phyloP scores from a whole-genome alignment of 2,797 vertebrate species.

The Sebastes hubbsi region DNA sequence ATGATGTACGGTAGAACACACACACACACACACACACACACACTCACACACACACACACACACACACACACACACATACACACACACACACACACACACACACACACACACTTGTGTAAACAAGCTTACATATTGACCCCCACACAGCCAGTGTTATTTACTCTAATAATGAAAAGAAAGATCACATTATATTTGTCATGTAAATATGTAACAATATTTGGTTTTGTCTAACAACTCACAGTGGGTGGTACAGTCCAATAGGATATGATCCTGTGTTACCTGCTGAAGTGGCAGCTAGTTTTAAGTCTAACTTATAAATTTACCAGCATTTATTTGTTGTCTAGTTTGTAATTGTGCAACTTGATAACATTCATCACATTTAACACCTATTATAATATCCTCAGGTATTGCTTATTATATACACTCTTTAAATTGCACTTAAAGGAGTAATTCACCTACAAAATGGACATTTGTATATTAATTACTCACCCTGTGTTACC shows the following conservation, averaged over 20 bases:
- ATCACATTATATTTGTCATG: not conserved
- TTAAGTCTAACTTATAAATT: not conserved
- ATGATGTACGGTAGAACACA: slow-evolving; percentile 85
- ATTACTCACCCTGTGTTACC: not conserved
- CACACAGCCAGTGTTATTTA: not conserved
- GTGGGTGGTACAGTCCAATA: not conserved
- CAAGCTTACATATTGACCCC: not conserved
- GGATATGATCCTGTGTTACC: not conserved
- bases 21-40: no score
- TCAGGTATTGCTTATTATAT: not conserved
- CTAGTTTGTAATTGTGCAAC: not conserved
- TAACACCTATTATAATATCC: not conserved
- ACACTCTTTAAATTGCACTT: not conserved
- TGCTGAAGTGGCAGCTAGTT: not conserved
- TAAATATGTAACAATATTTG: not conserved
- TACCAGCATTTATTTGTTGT: not conserved
- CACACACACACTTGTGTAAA: not conserved
- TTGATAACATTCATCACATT: not conserved
- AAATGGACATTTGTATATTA: not conserved
- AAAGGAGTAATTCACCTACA: not conserved
- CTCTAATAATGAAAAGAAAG: not conserved
- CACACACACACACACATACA: no score
- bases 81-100: not conserved
- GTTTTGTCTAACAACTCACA: not conserved
- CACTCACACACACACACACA: no score